Conservation (phyloP, 2,797 vertebrate genomes). For the Thripadectes ignobilis region DNA sequence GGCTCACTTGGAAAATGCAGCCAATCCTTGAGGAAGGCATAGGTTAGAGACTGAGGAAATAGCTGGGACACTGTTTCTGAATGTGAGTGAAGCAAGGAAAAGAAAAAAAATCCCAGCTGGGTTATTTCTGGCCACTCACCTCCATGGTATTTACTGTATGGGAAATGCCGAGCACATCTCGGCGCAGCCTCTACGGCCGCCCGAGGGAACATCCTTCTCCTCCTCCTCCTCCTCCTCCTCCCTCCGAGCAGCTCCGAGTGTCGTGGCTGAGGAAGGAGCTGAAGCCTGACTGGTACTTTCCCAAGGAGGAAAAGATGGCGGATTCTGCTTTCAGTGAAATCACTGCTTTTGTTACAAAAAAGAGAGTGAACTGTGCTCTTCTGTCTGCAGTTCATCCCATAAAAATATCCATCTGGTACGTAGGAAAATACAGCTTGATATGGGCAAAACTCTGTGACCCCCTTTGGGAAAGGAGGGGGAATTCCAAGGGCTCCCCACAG, state of each 20-base stretch:
- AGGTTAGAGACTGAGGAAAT: not conserved
- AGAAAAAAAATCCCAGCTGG: rapidly evolving
- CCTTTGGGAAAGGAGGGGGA: not conserved
- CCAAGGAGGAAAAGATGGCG: not conserved
- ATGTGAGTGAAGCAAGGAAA: not conserved
- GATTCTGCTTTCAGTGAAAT: not conserved
- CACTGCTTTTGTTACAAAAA: not conserved
- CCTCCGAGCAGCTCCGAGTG: not conserved
- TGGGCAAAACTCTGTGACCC: not conserved
- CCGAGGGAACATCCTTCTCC: not conserved
- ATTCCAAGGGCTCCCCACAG: not conserved
- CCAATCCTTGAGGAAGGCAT: rapidly evolving
- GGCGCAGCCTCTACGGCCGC: not conserved
- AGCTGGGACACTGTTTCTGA: not conserved
- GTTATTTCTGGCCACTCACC: not conserved
- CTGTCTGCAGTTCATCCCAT: not conserved
- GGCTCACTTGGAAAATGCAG: not conserved
- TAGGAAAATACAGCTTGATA: not conserved
- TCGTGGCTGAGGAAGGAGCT: not conserved
- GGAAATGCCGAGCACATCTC: not conserved
- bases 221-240: not conserved
- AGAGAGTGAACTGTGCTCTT: not conserved
- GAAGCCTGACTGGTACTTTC: not conserved
- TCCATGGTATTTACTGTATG: rapidly evolving
- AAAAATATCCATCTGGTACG: not conserved